A percentile compares a stretch with the other conserved stretches of the same genome.
Conservation (phyloP, 64 coral and sea anemone genomes). For the Porites australiensis region DNA sequence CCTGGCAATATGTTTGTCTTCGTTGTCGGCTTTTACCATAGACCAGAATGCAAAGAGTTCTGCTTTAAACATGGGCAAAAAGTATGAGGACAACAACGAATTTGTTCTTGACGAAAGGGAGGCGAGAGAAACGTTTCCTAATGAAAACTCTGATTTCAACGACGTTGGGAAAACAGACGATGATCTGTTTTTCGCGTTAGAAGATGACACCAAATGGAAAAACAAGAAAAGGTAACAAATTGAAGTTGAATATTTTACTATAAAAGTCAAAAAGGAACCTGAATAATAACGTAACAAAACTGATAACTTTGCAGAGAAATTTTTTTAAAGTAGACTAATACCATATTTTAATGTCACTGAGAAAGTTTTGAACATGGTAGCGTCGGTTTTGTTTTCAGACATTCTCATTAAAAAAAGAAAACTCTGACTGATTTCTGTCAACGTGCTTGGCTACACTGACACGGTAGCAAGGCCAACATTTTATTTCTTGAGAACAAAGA, state of each 20-base stretch:
- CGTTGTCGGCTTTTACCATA: neutral
- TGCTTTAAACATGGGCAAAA: neutral
- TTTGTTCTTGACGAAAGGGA: neutral
- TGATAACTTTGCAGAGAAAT: too few relatives aligned
- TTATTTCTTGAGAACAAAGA: too few relatives aligned
- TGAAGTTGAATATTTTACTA: neutral
- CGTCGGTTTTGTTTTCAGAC: too few relatives aligned
- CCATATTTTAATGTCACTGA: too few relatives aligned
- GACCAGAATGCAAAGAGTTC: neutral
- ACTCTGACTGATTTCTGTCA: too few relatives aligned
- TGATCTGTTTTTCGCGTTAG: neutral
- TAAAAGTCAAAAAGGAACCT: too few relatives aligned
- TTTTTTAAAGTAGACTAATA: too few relatives aligned
- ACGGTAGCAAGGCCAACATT: too few relatives aligned
- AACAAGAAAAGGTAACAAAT: conserved; percentile 7
- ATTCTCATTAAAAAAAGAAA: too few relatives aligned
- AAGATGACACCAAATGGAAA: neutral
- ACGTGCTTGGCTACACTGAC: too few relatives aligned
- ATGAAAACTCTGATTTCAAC: neutral
- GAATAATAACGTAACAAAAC: too few relatives aligned
- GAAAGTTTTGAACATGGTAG: too few relatives aligned
- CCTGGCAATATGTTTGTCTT: neutral
- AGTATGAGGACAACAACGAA: neutral
- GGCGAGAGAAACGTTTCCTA: neutral
- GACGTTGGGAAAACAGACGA: neutral